These are phyloP conservation scores for Montipora cactus DNA, from an alignment of 64 coral and sea anemone genomes.

Conservation along the genomic window DNA sequence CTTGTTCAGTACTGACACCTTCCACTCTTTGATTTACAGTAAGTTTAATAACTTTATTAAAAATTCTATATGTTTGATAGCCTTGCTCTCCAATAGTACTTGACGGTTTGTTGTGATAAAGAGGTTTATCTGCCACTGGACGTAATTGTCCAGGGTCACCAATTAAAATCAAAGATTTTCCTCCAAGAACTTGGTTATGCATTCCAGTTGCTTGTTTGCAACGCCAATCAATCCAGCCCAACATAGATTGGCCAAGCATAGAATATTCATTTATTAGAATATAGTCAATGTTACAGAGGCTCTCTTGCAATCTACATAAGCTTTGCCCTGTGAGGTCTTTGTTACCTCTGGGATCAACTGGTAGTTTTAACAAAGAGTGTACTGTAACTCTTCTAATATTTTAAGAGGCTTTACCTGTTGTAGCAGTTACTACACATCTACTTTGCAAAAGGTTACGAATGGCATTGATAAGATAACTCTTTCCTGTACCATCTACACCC, in stretches of 20 bases:
- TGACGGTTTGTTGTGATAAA: not conserved
- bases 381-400: too few species aligned
- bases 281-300: slow-evolving; percentile 1
- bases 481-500: not conserved
- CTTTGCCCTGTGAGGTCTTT: not conserved
- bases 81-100: not conserved
- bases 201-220: too few species aligned
- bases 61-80: not conserved
- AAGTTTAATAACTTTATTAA: not conserved
- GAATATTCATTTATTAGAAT: too few species aligned
- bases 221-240: too few species aligned
- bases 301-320: slow-evolving; percentile 34
- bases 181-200: too few species aligned
- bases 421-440: slow-evolving; percentile 23
- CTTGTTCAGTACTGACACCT: slow-evolving; percentile 27
- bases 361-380: too few species aligned
- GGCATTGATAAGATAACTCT: slow-evolving; percentile 24
- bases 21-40: not conserved
- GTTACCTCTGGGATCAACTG: too few species aligned
- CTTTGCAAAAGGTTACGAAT: slow-evolving; percentile 16
- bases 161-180: too few species aligned
- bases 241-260: too few species aligned
- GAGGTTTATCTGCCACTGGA: not conserved
- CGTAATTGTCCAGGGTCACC: too few species aligned
- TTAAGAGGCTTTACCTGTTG: not conserved